Conservation (phyloP, 2,888 invertebrate genomes). For the Trilocha varians region DNA sequence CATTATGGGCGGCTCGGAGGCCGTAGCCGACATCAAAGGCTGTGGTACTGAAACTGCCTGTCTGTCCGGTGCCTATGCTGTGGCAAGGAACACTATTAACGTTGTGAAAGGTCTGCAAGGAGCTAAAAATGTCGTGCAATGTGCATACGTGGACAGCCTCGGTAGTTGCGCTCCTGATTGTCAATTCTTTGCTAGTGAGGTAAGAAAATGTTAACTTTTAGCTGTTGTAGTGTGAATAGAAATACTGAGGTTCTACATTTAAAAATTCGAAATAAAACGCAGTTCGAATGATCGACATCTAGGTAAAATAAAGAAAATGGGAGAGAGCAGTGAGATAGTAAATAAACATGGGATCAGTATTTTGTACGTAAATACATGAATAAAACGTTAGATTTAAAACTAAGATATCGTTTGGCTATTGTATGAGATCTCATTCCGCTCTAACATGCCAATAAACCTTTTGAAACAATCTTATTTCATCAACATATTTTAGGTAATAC, state of each 20-base stretch:
- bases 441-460: too few relatives aligned
- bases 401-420: too few relatives aligned
- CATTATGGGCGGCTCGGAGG: slow-evolving; percentile 54
- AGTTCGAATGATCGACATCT: too few relatives aligned
- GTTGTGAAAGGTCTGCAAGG: slow-evolving; percentile 55
- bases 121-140: slow-evolving; percentile 36
- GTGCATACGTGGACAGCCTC: slow-evolving; percentile 53
- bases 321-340: too few relatives aligned
- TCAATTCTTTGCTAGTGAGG: slow-evolving; percentile 57
- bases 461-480: not conserved
- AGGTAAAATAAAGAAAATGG: too few relatives aligned
- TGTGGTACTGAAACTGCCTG: slow-evolving; percentile 39
- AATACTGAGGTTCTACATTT: too few relatives aligned
- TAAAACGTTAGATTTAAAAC: too few relatives aligned
- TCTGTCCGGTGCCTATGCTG: slow-evolving; percentile 54
- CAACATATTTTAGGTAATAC: slow-evolving; percentile 31
- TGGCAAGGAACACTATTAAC: slow-evolving; percentile 52
- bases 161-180: slow-evolving; percentile 52
- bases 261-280: too few relatives aligned
- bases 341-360: too few relatives aligned
- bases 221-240: not conserved
- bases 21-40: slow-evolving; percentile 44
- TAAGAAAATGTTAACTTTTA: slow-evolving; percentile 15
- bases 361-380: too few relatives aligned
- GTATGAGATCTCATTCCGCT: too few relatives aligned